These are phyloP conservation scores for Danionella dracula DNA, from an alignment of 2,797 vertebrate genomes.

Conservation along the genomic window DNA sequence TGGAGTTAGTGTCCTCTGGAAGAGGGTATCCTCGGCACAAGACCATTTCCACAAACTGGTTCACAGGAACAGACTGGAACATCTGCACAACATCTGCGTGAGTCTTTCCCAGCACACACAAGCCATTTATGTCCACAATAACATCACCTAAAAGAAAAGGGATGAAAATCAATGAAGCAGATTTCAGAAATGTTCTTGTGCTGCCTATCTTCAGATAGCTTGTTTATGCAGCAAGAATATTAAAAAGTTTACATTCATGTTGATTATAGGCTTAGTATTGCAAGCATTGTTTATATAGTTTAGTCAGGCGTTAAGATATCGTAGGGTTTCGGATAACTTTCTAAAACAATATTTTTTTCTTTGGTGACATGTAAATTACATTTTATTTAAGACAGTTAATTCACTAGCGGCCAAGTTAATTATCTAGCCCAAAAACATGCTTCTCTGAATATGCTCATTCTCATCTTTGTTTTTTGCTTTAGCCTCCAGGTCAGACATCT, in stretches of 20 bases:
- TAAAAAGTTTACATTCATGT: background rate
- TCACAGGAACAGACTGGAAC: slow-evolving; percentile 92
- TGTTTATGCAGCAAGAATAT: background rate
- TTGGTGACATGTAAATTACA: too few species aligned
- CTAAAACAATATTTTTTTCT: too few species aligned
- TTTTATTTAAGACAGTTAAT: too few species aligned
- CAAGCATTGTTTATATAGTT: too few species aligned
- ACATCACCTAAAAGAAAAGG: slow-evolving; percentile 77
- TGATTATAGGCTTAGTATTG: background rate
- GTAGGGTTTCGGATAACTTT: too few species aligned
- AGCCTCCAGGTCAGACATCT: slow-evolving; percentile 85
- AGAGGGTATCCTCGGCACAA: slow-evolving; percentile 93
- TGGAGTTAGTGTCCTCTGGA: slow-evolving; percentile 76
- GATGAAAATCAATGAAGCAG: background rate
- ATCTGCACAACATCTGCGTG: slow-evolving; percentile 98
- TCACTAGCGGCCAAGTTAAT: background rate
- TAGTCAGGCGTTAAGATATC: too few species aligned
- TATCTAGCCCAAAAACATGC: background rate
- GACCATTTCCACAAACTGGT: slow-evolving; percentile 91
- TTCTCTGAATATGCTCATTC: background rate
- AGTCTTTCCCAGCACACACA: slow-evolving; percentile 92
- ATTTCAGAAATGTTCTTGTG: background rate
- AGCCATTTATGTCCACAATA: slow-evolving; percentile 92
- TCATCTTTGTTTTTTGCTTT: slow-evolving; percentile 37
- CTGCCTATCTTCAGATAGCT: background rate